These are phyloP conservation scores for Glyphotaelius pellucidus DNA, from an alignment of 2,888 invertebrate species.

Conservation along the genomic window DNA sequence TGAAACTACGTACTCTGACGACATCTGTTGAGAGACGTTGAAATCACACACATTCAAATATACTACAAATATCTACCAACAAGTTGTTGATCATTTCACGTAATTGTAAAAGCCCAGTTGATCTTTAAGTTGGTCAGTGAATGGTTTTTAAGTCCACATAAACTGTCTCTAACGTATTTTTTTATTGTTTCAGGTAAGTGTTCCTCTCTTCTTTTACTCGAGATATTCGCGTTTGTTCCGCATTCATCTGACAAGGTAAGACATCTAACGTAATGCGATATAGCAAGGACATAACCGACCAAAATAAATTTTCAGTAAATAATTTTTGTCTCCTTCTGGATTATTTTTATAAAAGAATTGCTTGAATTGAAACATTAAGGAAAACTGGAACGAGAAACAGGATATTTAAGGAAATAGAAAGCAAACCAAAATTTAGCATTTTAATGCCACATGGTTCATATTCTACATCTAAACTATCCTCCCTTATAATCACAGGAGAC, in stretches of 20 bases:
- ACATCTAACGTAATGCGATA: neutral
- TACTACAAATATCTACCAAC: too few relatives aligned
- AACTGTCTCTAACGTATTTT: neutral
- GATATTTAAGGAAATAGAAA: too few relatives aligned
- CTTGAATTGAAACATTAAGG: neutral
- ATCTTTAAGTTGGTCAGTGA: neutral
- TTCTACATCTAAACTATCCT: too few relatives aligned
- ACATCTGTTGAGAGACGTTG: too few relatives aligned
- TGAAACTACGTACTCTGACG: too few relatives aligned
- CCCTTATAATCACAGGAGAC: too few relatives aligned
- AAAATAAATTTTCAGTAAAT: neutral
- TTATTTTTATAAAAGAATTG: neutral
- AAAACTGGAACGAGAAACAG: too few relatives aligned
- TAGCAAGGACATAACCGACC: neutral
- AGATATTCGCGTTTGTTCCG: neutral
- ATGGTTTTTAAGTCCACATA: neutral
- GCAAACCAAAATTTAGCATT: too few relatives aligned
- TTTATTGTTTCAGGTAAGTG: neutral
- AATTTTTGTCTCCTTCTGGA: neutral
- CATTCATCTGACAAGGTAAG: neutral
- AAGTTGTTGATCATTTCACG: neutral
- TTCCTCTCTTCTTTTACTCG: neutral
- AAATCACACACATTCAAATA: too few relatives aligned
- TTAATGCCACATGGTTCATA: too few relatives aligned
- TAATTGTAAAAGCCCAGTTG: neutral